A percentile compares a stretch with the other conserved stretches of the same genome.
Evolutionary conservation across 2,113 vertebrate species (phyloP).

Genomic region (Heterotis niloticus): DNA sequence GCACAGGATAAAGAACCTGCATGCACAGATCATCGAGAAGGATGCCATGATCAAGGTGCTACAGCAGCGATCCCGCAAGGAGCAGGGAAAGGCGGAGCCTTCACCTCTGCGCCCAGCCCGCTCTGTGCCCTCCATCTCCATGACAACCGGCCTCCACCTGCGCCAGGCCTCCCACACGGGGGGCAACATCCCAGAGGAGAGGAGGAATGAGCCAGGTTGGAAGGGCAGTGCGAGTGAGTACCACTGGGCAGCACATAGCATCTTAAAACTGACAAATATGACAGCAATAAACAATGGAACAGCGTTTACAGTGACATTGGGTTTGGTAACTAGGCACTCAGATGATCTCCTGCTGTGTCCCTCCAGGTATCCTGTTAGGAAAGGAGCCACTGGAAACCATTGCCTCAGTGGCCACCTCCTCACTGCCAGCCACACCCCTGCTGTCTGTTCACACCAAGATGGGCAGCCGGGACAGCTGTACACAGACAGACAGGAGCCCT

Average conservation of each 20-base stretch:
- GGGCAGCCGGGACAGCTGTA: conserved; percentile 76
- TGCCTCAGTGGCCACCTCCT: conserved; percentile 27
- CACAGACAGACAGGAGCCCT: conserved; percentile 66
- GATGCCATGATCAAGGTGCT: conserved; percentile 86
- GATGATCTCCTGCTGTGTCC: not conserved
- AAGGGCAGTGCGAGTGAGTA: conserved; percentile 73
- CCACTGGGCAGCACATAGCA: not conserved
- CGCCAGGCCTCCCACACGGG: conserved; percentile 74
- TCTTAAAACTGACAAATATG: too few species aligned
- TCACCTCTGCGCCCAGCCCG: conserved; percentile 68
- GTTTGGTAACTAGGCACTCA: not conserved
- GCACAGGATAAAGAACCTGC: conserved; percentile 77
- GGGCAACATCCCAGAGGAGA: conserved; percentile 66
- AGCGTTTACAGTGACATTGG: not conserved
- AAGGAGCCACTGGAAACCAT: conserved; percentile 60
- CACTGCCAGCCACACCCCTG: not conserved
- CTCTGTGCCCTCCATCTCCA: conserved; percentile 68
- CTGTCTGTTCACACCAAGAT: conserved; percentile 64
- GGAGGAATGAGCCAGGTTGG: conserved; percentile 70
- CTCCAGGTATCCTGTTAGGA: conserved; percentile 61
- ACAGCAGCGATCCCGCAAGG: conserved; percentile 76
- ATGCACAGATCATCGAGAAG: conserved; percentile 84
- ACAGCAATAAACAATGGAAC: not conserved
- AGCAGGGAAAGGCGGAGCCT: conserved; percentile 58
- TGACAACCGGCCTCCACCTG: conserved; percentile 55